These are phyloP conservation scores for Periphyllus acericola DNA, from an alignment of 2,888 invertebrate genomes.

Conservation along the genomic window DNA sequence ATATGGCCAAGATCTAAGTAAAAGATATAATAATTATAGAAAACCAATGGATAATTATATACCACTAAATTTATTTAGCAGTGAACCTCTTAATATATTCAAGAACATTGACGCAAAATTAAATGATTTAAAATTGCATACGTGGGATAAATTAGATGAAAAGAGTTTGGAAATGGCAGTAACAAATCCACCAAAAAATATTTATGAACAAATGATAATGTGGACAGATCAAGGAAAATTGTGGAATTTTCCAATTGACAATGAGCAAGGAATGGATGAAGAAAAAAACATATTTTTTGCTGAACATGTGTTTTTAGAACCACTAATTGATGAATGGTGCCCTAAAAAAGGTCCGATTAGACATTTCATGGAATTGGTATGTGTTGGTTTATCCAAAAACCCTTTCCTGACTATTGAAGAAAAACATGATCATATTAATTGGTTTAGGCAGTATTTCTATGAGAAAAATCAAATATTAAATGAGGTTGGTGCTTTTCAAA, in stretches of 20 bases:
- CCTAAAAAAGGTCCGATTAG: slow-evolving; percentile 89
- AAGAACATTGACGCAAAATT: slow-evolving; percentile 63
- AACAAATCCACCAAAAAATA: slow-evolving; percentile 83
- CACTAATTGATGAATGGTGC: slow-evolving; percentile 87
- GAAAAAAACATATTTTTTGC: slow-evolving; percentile 81
- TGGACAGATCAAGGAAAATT: slow-evolving; percentile 96
- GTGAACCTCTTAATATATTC: slow-evolving; percentile 76
- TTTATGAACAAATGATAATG: slow-evolving; percentile 90
- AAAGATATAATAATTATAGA: not conserved
- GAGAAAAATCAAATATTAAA: slow-evolving; percentile 78
- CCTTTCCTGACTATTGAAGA: slow-evolving; percentile 87
- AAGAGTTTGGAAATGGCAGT: slow-evolving; percentile 76
- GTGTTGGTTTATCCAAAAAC: slow-evolving; percentile 93
- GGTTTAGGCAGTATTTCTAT: slow-evolving; percentile 91
- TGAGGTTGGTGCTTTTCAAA: slow-evolving; percentile 71
- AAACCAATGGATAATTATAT: slow-evolving; percentile 33
- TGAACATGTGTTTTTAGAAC: slow-evolving; percentile 93
- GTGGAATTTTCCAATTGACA: slow-evolving; percentile 97
- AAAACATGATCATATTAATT: slow-evolving; percentile 88
- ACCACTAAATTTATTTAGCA: slow-evolving; percentile 73
- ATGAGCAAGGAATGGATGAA: slow-evolving; percentile 86
- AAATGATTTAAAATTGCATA: slow-evolving; percentile 69
- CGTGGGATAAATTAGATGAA: slow-evolving; percentile 77
- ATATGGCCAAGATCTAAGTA: not conserved
- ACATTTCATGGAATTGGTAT: slow-evolving; percentile 97